Evolutionary conservation across 2,797 vertebrate genomes (phyloP).

Genomic region (Odontamblyopus rebecca): DNA sequence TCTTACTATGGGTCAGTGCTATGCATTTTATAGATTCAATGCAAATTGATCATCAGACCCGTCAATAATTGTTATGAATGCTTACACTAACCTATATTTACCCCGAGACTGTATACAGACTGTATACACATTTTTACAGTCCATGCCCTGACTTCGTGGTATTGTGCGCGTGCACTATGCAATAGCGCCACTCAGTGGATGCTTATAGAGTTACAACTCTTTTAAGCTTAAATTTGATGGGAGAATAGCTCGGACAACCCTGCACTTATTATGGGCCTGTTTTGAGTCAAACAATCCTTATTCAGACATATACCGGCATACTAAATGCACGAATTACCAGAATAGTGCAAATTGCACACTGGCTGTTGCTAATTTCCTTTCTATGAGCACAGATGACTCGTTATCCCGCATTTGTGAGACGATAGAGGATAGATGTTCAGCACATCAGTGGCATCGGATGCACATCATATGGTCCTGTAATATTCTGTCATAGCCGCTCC

Average conservation of each 20-base stretch:
- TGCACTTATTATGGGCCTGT: neutral
- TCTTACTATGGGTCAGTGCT: no score
- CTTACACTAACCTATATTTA: no score
- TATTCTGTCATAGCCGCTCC: neutral
- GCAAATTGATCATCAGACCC: no score
- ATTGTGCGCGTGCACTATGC: neutral
- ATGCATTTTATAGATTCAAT: no score
- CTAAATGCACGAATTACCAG: neutral
- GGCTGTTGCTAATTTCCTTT: neutral
- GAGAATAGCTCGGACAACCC: neutral
- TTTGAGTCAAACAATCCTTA: neutral
- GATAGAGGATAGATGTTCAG: neutral
- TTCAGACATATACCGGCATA: neutral
- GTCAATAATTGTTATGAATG: no score
- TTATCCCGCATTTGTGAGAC: neutral
- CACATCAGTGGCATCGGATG: conserved; percentile 12
- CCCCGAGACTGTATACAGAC: no score
- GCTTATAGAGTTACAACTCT: neutral
- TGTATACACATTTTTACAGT: no score
- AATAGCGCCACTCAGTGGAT: conserved; percentile 37
- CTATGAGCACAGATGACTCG: neutral
- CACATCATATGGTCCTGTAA: conserved; percentile 33
- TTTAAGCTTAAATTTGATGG: no score
- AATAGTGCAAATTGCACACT: neutral
- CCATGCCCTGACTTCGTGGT: neutral